A percentile compares a stretch with the other conserved stretches of the same genome.
Conservation (phyloP, 1,140 invertebrate genomes). For the Odontomachus brunneus region DNA sequence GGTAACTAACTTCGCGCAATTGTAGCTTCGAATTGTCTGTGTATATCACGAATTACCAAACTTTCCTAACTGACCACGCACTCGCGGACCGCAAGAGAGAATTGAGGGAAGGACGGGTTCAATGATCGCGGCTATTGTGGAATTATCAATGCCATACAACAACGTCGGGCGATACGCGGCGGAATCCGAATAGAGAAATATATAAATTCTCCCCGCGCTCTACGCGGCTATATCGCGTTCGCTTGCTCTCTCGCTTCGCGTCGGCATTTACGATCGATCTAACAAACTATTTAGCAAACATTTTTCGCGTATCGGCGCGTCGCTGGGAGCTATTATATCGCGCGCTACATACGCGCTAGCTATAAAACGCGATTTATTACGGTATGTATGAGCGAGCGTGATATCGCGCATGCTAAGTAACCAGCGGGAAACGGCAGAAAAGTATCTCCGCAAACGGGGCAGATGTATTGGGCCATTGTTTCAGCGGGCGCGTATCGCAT, state of each 20-base stretch:
- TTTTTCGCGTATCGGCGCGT: constrained; percentile 57
- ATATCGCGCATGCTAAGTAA: constrained; percentile 60
- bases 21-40: background rate
- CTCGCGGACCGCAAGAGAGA: background rate
- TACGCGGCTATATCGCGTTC: background rate
- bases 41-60: background rate
- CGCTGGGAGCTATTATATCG: constrained; percentile 55
- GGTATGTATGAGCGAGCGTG: constrained; percentile 5
- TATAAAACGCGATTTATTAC: constrained; percentile 64
- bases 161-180: background rate
- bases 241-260: background rate
- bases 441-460: constrained; percentile 50
- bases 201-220: constrained; percentile 8
- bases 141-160: constrained; percentile 25
- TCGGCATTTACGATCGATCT: constrained; percentile 39
- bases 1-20: no score
- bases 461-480: constrained; percentile 72
- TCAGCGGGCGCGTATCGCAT: constrained; percentile 45
- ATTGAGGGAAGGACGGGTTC: constrained; percentile 1
- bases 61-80: background rate
- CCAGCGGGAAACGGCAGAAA: constrained; percentile 52
- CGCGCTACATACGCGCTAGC: constrained; percentile 10
- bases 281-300: constrained; percentile 60
- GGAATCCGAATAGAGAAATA: constrained; percentile 22
- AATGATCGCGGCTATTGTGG: background rate